Conservation (phyloP, 2,113 vertebrate species). For the Isichthys henryi region DNA sequence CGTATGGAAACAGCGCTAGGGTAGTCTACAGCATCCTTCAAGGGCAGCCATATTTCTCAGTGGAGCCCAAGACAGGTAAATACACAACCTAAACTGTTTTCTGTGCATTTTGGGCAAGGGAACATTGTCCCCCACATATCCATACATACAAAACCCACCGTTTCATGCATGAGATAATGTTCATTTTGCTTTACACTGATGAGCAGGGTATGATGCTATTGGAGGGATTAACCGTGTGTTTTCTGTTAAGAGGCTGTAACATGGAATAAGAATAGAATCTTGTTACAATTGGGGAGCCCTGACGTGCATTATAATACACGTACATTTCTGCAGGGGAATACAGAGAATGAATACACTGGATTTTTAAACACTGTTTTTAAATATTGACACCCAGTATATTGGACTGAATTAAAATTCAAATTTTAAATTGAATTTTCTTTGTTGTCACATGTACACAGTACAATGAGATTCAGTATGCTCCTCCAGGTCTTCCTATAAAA, state of each 20-base stretch:
- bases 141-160: neutral
- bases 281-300: neutral
- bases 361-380: neutral
- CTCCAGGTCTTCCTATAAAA: neutral
- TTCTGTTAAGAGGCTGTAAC: neutral
- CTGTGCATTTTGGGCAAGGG: neutral
- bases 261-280: slow-evolving; percentile 5
- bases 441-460: neutral
- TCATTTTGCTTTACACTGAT: neutral
- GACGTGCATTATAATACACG: neutral
- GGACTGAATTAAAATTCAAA: neutral
- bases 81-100: neutral
- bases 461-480: neutral
- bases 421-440: neutral
- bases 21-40: slow-evolving; percentile 94
- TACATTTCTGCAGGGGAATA: neutral
- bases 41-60: slow-evolving; percentile 94
- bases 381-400: neutral
- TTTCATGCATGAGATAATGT: neutral
- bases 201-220: neutral
- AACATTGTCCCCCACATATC: neutral
- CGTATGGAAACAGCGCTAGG: slow-evolving; percentile 90
- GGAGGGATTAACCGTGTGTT: neutral
- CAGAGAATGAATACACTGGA: neutral
- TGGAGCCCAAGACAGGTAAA: slow-evolving; percentile 92